A percentile compares a stretch with the other conserved stretches of the same genome.
These are phyloP conservation scores for Perognathus longimembris DNA, from an alignment of 2,113 vertebrate genomes.

Conservation along the genomic window DNA sequence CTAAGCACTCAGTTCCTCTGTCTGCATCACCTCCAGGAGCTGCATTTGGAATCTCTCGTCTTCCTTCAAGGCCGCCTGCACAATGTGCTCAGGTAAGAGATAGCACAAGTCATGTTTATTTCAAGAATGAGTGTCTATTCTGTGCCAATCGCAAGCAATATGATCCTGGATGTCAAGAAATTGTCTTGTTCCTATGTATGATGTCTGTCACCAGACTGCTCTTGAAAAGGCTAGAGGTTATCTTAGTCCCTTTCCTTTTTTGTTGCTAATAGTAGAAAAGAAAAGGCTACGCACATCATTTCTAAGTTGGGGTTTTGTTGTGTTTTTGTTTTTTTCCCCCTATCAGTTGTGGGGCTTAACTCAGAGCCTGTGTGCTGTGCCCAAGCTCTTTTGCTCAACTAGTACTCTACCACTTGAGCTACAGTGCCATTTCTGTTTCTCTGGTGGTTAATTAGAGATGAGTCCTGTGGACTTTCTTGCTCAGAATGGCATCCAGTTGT, in stretches of 20 bases:
- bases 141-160: rapidly evolving
- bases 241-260: not conserved
- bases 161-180: not conserved
- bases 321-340: not conserved
- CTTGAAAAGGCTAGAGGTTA: not conserved
- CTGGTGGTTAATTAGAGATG: too few relatives aligned
- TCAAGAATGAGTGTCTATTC: rapidly evolving
- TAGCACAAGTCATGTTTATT: not conserved
- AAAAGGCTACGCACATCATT: not conserved
- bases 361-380: too few relatives aligned
- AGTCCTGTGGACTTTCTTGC: too few relatives aligned
- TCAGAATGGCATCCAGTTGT: too few relatives aligned
- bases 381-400: too few relatives aligned
- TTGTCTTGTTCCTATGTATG: not conserved
- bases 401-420: too few relatives aligned
- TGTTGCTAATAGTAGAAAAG: not conserved
- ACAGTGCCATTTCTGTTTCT: too few relatives aligned
- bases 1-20: too few relatives aligned
- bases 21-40: not conserved
- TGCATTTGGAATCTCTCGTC: slow-evolving; percentile 41
- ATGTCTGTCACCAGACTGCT: not conserved
- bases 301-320: too few relatives aligned
- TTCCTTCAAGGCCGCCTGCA: slow-evolving; percentile 36
- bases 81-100: slow-evolving; percentile 58
- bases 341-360: too few relatives aligned